A percentile compares a stretch with the other conserved stretches of the same genome.
Evolutionary conservation across 2,797 vertebrate species (phyloP).

Genomic region (Aplochiton taeniatus): DNA sequence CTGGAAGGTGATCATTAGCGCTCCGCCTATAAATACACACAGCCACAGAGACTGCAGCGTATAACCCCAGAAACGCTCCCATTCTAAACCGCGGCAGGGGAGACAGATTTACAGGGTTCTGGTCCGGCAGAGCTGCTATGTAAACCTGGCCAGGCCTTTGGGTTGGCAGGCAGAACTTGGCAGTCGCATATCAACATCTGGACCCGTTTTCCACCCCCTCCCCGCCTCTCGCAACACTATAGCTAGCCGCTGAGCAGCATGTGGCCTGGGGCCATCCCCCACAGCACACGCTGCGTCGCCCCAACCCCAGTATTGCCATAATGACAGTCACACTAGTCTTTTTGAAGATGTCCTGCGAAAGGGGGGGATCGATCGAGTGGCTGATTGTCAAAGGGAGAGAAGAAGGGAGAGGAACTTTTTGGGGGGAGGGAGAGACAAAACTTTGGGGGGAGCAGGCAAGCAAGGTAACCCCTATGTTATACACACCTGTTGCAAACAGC

Average conservation of each 20-base stretch:
- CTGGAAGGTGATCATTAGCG: neutral
- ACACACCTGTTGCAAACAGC: slow-evolving; percentile 14
- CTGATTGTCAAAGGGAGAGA: slow-evolving; percentile 19
- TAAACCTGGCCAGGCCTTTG: slow-evolving; percentile 2
- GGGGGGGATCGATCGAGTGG: slow-evolving; percentile 17
- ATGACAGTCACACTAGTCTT: slow-evolving; percentile 29
- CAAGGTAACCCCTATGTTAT: neutral
- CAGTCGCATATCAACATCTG: slow-evolving; percentile 30
- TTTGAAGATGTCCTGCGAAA: slow-evolving; percentile 29
- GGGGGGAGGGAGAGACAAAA: slow-evolving; percentile 16
- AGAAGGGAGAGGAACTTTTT: neutral
- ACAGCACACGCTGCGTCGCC: slow-evolving; percentile 33
- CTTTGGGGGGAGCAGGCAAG: slow-evolving; percentile 1
- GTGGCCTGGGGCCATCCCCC: slow-evolving; percentile 16
- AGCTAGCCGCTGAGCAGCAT: slow-evolving; percentile 5
- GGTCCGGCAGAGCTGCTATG: slow-evolving; percentile 8
- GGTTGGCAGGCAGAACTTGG: slow-evolving; percentile 27
- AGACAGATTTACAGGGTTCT: slow-evolving; percentile 1
- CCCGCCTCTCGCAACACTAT: neutral
- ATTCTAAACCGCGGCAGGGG: neutral
- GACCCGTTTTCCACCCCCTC: slow-evolving; percentile 19
- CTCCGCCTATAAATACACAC: neutral
- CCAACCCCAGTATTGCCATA: slow-evolving; percentile 28
- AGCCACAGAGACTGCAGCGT: neutral
- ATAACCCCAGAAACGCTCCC: neutral